Conservation (phyloP, 1,140 invertebrate species). For the Sycophila sp. region DNA sequence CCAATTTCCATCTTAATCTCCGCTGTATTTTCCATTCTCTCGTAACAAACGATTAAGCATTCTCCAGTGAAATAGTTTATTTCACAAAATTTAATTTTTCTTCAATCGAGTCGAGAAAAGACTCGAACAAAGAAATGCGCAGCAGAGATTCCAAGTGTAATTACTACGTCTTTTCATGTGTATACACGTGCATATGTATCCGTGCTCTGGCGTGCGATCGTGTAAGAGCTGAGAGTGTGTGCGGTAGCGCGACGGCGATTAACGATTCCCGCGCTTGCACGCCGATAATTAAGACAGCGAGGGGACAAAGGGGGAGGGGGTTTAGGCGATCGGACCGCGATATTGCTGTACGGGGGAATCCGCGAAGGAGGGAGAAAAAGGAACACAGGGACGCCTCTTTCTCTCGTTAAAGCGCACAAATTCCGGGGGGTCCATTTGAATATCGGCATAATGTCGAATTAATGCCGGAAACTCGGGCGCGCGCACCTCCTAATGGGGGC, state of each 20-base stretch:
- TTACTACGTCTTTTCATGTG: not conserved
- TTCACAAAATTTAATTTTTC: too few species aligned
- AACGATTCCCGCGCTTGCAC: not conserved
- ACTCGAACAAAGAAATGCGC: too few species aligned
- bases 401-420: slow-evolving; percentile 41
- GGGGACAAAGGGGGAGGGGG: too few species aligned
- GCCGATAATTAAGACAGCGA: slow-evolving; percentile 22
- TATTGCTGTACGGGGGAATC: slow-evolving; percentile 22
- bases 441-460: slow-evolving; percentile 62
- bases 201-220: too few species aligned
- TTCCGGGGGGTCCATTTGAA: slow-evolving; percentile 59
- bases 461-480: slow-evolving; percentile 55
- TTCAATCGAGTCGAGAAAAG: too few species aligned
- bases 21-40: too few species aligned
- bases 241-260: too few species aligned
- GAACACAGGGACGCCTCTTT: not conserved
- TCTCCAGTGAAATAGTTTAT: too few species aligned
- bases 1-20: too few species aligned
- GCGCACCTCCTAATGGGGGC: slow-evolving; percentile 28
- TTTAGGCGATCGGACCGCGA: slow-evolving; percentile 15
- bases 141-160: not conserved
- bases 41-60: too few species aligned
- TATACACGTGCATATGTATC: not conserved
- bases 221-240: too few species aligned
- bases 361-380: slow-evolving; percentile 31